Evolutionary conservation across 1,140 invertebrate genomes (phyloP).

Genomic region (Eurosta solidaginis): DNA sequence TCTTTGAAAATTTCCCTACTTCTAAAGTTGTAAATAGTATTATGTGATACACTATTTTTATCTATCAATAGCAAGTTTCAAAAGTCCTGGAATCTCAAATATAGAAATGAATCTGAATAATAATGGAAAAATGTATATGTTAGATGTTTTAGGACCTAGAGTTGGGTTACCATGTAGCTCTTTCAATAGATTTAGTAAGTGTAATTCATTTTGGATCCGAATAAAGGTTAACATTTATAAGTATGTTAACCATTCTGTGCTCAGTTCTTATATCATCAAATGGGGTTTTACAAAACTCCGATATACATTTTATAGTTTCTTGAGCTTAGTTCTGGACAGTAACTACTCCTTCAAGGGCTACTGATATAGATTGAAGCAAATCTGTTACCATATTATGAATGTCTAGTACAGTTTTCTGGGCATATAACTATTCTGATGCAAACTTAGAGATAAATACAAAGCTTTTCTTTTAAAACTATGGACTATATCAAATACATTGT

Average conservation of each 20-base stretch:
- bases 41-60: too few species aligned
- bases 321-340: background rate
- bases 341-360: background rate
- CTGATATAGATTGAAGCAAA: background rate
- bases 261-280: too few species aligned
- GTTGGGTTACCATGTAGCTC: background rate
- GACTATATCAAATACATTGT: background rate
- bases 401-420: background rate
- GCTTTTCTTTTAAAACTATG: background rate
- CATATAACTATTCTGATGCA: background rate
- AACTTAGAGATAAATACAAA: background rate
- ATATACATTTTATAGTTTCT: too few species aligned
- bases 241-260: background rate
- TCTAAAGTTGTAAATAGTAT: too few species aligned
- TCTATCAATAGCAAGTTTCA: too few species aligned
- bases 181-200: background rate
- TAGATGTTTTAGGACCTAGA: background rate
- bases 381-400: background rate
- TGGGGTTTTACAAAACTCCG: too few species aligned
- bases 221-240: background rate
- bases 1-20: too few species aligned
- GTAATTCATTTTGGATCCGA: background rate
- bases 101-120: too few species aligned
- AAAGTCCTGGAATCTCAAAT: too few species aligned
- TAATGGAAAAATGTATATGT: too few species aligned